Evolutionary conservation across 2,113 vertebrate genomes (phyloP).

Genomic region (Columbina picui): DNA sequence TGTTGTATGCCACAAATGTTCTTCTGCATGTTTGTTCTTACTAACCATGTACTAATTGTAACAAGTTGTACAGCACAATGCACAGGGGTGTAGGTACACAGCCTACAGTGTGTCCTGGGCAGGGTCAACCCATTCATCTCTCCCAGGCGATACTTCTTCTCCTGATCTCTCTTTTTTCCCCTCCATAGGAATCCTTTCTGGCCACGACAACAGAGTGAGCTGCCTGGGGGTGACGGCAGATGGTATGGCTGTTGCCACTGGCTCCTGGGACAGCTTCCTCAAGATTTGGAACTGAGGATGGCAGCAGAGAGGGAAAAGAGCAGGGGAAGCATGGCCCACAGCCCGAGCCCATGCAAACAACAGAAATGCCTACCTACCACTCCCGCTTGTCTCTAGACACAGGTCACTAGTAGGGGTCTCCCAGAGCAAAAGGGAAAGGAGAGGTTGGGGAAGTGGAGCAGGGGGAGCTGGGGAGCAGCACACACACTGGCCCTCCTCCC

Average conservation of each 20-base stretch:
- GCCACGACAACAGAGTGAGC: conserved; percentile 97
- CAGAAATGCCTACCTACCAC: conserved; percentile 6
- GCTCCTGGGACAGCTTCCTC: conserved; percentile 99
- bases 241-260: conserved; percentile 95
- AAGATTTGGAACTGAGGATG: conserved; percentile 93
- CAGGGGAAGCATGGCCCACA: not conserved
- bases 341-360: not conserved
- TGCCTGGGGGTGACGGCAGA: conserved; percentile 92
- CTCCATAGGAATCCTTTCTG: conserved; percentile 87
- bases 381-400: conserved; percentile 38
- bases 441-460: not conserved
- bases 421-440: not conserved
- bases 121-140: no score
- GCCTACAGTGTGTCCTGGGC: fast-evolving
- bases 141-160: not conserved
- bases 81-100: fast-evolving
- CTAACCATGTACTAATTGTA: fast-evolving
- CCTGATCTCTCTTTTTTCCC: not conserved
- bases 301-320: not conserved
- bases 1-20: fast-evolving
- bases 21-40: not conserved
- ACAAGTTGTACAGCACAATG: fast-evolving
- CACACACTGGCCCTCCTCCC: not conserved
- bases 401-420: conserved; percentile 35
- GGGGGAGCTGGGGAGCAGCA: not conserved